Conservation (phyloP, 2,888 invertebrate genomes). For the Stictocephala bisonia region DNA sequence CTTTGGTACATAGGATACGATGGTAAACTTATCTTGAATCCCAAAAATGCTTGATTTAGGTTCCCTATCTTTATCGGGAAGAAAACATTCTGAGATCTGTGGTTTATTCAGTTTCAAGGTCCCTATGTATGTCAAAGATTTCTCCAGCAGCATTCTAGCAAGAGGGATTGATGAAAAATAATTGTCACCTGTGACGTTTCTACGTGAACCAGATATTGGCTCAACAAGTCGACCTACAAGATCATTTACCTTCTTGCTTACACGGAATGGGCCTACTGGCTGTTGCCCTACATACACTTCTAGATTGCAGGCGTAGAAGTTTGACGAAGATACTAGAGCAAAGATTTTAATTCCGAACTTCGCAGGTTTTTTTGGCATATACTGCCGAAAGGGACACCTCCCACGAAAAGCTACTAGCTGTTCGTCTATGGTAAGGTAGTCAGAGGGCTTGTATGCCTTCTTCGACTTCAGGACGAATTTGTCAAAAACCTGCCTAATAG, state of each 20-base stretch:
- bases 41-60: conserved; percentile 6
- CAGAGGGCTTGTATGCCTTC: conserved; percentile 5
- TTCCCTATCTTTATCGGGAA: conserved; percentile 6
- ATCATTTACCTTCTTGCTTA: not conserved
- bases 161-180: conserved; percentile 3
- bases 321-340: conserved; percentile 12
- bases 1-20: conserved; percentile 35
- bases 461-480: conserved; percentile 51
- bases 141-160: not conserved
- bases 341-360: conserved; percentile 56
- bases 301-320: conserved; percentile 44
- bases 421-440: conserved; percentile 32
- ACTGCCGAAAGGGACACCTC: conserved; percentile 20
- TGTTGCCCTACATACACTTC: conserved; percentile 43
- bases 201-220: too few species aligned
- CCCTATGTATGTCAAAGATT: not conserved
- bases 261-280: not conserved
- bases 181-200: conserved; percentile 35
- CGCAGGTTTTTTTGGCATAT: conserved; percentile 59
- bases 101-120: conserved; percentile 2
- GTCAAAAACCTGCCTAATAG: conserved; percentile 58
- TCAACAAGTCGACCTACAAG: conserved; percentile 30
- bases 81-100: not conserved
- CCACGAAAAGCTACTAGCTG: conserved; percentile 38
- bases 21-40: conserved; percentile 15